These are phyloP conservation scores for Aplysina aerophoba DNA, from an alignment of 37 sponge, comb jelly and placozoan genomes.

Conservation along the genomic window DNA sequence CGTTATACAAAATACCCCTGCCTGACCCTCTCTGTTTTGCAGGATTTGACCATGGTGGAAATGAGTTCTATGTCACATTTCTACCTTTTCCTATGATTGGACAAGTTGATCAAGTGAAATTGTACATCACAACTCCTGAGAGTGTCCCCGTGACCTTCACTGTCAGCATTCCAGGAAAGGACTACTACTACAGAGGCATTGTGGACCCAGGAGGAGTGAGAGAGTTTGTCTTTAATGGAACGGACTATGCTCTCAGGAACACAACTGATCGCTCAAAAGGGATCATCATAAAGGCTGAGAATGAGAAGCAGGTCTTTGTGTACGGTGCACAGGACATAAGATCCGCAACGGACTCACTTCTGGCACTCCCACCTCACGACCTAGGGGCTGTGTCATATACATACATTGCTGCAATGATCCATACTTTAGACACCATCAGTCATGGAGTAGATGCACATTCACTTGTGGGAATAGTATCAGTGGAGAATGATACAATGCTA, in stretches of 20 bases:
- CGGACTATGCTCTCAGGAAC: neutral
- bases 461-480: constrained; percentile 2
- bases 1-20: too few relatives aligned
- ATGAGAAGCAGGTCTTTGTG: neutral
- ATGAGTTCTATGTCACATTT: too few relatives aligned
- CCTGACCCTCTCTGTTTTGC: too few relatives aligned
- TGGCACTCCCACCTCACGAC: constrained; percentile 51
- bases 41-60: too few relatives aligned
- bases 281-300: constrained; percentile 2
- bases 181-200: neutral
- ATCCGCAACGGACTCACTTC: constrained; percentile 56
- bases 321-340: constrained; percentile 41
- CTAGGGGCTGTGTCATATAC: constrained; percentile 15
- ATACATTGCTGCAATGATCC: constrained; percentile 32
- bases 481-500: too few relatives aligned
- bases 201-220: constrained; percentile 14
- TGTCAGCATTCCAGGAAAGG: neutral
- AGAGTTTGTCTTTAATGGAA: neutral
- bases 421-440: neutral
- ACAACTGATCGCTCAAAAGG: constrained; percentile 10
- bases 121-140: neutral
- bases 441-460: constrained; percentile 6
- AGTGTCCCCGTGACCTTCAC: neutral
- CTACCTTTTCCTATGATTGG: too few relatives aligned
- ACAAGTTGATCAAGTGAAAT: too few relatives aligned